Evolutionary conservation across 2,797 vertebrate genomes (phyloP), one percentile per base, ranked within the genome.

Genomic region (Labroides dimidiatus): DNA sequence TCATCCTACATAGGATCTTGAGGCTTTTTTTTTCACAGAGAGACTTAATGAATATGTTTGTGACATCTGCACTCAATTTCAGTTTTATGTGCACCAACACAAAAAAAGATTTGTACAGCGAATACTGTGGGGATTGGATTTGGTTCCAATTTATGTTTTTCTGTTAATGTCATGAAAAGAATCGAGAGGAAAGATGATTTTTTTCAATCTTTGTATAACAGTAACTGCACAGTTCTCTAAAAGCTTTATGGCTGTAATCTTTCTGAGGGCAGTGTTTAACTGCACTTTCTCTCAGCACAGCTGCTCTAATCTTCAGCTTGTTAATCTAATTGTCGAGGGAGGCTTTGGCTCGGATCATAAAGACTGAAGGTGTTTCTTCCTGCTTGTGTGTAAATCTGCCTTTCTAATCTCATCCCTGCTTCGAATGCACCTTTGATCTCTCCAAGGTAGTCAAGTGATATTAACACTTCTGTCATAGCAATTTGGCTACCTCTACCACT

Each of bases 271-370:
- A 86, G 86, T 85, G 83, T 92, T 89, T 84, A 89, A 89, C 73
- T 41, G 73, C 75, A 61, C 84, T 86, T 72, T 78, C 77, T 80
- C 85, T 81, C 60, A 72, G 69, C 74, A 82, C 87, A 82, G 76
- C 87, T 83, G 84, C 74, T 88, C 86, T 88, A 87, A 91, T 92
- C 90, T 92, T 78, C 66, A 77, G 43, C 69, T 88, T 89, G 90
- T 91, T 92, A 85, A 91, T 92, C 84, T 92, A 88, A 88, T 90
- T 88, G 81, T 90, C 77, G 73, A 83, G 89, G 82, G 87, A 86
- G 81, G 60, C 58, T 81, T 88, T 80, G 70, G 73, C 83, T 84
- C 6, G 61, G 78, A 91, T 90, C 87, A 87, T 89, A 87, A 88
- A 87, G 89, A 84, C 80, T 82, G 69, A 88, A 89, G 87, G 84